These are phyloP conservation scores for Thereva unica DNA, from an alignment of 2,888 invertebrate species.

Conservation along the genomic window DNA sequence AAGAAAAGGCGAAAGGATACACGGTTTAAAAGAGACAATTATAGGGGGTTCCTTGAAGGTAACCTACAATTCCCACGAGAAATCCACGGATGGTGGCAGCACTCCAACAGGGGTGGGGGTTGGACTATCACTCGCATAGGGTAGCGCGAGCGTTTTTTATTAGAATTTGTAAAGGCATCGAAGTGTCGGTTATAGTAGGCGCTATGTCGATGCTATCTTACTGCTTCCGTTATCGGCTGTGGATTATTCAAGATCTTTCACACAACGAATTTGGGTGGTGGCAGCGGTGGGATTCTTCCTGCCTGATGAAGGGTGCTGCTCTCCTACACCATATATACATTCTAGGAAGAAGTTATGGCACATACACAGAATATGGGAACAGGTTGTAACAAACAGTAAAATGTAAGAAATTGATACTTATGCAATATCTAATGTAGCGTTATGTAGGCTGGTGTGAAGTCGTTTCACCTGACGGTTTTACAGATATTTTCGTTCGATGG, in stretches of 20 bases:
- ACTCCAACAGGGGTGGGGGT: not conserved
- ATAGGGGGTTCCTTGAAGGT: not conserved
- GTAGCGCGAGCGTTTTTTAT: slow-evolving; percentile 1
- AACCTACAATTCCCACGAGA: slow-evolving; percentile 28
- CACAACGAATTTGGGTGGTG: no score
- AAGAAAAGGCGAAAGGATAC: not conserved
- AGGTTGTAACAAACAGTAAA: slow-evolving; percentile 29
- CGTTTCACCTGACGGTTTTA: not conserved
- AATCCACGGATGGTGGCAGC: not conserved
- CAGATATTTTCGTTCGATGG: not conserved
- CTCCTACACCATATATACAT: no score
- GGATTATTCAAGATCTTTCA: not conserved
- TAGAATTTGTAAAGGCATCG: slow-evolving; percentile 31
- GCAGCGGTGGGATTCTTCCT: no score
- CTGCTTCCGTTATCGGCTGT: slow-evolving; percentile 23
- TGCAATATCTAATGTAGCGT: slow-evolving; percentile 33
- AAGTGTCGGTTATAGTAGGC: slow-evolving; percentile 5
- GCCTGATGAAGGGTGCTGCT: no score
- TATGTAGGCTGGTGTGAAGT: slow-evolving; percentile 1
- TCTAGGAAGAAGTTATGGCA: slow-evolving; percentile 11
- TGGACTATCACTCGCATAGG: no score
- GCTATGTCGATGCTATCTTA: slow-evolving; percentile 23
- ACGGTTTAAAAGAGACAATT: slow-evolving; percentile 16
- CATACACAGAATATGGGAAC: slow-evolving; percentile 23
- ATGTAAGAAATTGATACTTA: slow-evolving; percentile 33